A percentile compares a stretch with the other conserved stretches of the same genome.
phyloP scores from a whole-genome alignment of 2,113 vertebrate genomes.

The Scalopus aquaticus region DNA sequence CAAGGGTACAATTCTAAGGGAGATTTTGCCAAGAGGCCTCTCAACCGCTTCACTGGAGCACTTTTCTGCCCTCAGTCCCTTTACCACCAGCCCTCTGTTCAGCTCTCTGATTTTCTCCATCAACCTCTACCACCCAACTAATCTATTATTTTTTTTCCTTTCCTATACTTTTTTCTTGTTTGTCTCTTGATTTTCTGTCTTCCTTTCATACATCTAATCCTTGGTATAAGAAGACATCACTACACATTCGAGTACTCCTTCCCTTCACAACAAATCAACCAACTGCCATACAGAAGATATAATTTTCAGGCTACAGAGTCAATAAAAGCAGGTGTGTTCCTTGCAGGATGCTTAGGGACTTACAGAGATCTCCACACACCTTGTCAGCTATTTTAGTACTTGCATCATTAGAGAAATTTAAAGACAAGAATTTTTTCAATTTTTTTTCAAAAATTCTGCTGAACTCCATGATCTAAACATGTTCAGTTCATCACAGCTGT shows the following conservation, averaged over 20 bases:
- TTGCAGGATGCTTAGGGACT: not conserved
- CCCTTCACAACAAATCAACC: not conserved
- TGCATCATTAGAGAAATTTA: slow-evolving; percentile 2
- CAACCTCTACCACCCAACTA: not conserved
- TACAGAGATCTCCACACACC: not conserved
- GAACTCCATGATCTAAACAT: not conserved
- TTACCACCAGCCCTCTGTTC: not conserved
- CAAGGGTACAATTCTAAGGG: not conserved
- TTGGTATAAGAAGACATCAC: not conserved
- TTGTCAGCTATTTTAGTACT: not conserved
- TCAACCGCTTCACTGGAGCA: not conserved
- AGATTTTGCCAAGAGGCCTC: fast-evolving
- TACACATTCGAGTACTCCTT: not conserved
- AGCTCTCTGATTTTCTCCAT: not conserved
- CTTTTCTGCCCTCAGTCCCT: not conserved
- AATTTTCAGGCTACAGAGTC: not conserved
- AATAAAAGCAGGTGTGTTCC: not conserved
- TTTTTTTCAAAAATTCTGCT: slow-evolving; percentile 18
- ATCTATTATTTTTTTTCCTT: not conserved
- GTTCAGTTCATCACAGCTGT: not conserved
- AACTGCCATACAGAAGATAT: not conserved
- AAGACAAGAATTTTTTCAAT: not conserved
- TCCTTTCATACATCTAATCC: not conserved
- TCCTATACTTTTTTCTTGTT: not conserved
- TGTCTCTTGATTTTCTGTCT: not conserved